Conservation (phyloP, 2,797 vertebrate species). For the Tapera naevia region DNA sequence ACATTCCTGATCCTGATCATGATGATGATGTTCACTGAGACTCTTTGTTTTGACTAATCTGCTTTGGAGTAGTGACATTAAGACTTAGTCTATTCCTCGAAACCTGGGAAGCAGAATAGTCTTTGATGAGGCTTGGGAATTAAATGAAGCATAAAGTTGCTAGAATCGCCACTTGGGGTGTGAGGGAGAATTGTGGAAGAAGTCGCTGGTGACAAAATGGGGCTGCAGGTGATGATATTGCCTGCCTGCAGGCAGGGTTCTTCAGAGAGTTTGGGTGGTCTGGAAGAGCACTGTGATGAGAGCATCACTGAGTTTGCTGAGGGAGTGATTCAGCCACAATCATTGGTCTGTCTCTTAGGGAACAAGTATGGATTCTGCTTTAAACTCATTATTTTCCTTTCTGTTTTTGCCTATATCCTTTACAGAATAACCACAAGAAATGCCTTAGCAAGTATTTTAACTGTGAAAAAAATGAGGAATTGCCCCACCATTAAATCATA, state of each 20-base stretch:
- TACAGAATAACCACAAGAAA: not conserved
- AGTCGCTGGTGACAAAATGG: not conserved
- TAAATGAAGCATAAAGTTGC: not conserved
- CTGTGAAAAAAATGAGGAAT: not conserved
- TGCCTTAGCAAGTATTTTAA: not conserved
- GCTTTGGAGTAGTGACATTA: not conserved
- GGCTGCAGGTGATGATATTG: not conserved
- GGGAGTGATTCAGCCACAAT: not conserved
- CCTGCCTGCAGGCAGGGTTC: not conserved
- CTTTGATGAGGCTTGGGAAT: not conserved
- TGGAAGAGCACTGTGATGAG: not conserved
- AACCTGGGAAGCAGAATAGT: not conserved
- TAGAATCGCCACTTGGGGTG: not conserved
- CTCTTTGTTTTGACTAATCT: not conserved
- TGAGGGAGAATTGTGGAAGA: not conserved
- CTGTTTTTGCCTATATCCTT: not conserved
- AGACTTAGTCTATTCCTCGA: not conserved
- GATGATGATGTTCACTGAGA: not conserved
- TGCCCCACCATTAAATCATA: not conserved
- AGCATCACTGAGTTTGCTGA: not conserved
- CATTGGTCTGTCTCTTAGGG: not conserved
- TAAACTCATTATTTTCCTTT: not conserved
- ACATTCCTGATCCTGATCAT: not conserved
- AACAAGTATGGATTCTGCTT: not conserved
- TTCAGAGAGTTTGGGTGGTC: not conserved